Evolutionary conservation across 2,888 invertebrate genomes (phyloP).

Genomic region (Rhagophthalmus giganteus): DNA sequence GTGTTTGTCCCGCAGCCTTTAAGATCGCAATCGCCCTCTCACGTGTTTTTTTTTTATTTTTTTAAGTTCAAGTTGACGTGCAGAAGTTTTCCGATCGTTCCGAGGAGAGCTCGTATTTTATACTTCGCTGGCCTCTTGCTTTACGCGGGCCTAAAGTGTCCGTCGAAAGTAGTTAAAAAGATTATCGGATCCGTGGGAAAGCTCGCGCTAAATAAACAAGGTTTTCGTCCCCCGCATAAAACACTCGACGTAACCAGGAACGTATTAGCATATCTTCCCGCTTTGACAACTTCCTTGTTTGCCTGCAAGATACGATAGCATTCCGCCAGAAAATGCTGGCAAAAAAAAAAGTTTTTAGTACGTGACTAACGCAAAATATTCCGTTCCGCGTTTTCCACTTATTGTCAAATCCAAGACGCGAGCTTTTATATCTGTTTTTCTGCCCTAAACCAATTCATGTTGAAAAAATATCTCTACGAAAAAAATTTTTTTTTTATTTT

Average conservation of each 20-base stretch:
- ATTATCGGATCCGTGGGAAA: constrained; percentile 21
- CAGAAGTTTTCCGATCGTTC: constrained; percentile 1
- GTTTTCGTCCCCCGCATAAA: constrained; percentile 15
- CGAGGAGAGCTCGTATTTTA: background rate
- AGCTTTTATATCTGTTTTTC: constrained; percentile 16
- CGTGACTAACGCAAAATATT: constrained; percentile 8
- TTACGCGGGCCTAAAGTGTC: constrained; percentile 10
- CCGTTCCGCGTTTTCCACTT: constrained; percentile 1
- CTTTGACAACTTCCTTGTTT: constrained; percentile 15
- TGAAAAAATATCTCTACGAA: constrained; percentile 3
- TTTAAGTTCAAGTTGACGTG: constrained; percentile 2
- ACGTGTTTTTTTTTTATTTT: no score
- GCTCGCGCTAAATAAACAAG: constrained; percentile 25
- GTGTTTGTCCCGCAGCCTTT: no score
- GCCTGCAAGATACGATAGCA: constrained; percentile 6
- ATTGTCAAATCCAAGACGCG: background rate
- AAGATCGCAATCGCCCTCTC: no score
- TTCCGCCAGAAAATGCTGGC: constrained; percentile 1
- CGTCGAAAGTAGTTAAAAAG: constrained; percentile 24
- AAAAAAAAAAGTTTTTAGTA: constrained; percentile 5
- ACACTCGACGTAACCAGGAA: constrained; percentile 19
- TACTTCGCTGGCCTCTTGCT: constrained; percentile 6
- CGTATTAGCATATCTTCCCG: constrained; percentile 21
- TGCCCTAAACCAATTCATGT: constrained; percentile 7
- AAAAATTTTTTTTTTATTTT: constrained; percentile 3